These are phyloP conservation scores for Anarsia innoxiella DNA, from an alignment of 2,888 invertebrate genomes.

Conservation along the genomic window DNA sequence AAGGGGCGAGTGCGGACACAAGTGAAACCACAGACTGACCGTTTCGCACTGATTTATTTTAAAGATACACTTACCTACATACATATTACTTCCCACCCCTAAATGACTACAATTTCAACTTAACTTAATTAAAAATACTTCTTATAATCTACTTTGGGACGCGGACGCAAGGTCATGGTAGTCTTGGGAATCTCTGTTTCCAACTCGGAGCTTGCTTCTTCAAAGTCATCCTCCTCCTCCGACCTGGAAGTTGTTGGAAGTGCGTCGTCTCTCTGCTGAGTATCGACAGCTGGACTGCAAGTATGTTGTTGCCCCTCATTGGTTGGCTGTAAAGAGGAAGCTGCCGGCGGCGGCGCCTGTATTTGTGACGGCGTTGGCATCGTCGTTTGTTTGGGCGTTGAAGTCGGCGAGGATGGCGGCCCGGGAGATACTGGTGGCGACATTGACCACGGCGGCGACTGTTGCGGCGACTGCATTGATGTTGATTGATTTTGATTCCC, in stretches of 20 bases:
- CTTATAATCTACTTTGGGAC: not conserved
- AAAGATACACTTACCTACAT: not conserved
- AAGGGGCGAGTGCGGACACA: too few relatives aligned
- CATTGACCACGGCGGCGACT: not conserved
- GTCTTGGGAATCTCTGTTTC: not conserved
- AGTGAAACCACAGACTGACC: too few relatives aligned
- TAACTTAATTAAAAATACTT: not conserved
- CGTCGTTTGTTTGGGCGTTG: too few relatives aligned
- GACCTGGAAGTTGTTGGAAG: not conserved
- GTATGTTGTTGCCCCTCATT: not conserved
- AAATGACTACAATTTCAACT: not conserved
- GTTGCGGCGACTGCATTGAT: not conserved
- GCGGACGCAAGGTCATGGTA: not conserved
- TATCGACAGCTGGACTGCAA: not conserved
- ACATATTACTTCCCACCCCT: constrained; percentile 4
- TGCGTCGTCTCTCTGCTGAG: not conserved
- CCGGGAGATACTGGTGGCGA: not conserved
- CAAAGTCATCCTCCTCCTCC: not conserved
- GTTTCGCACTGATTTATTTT: not conserved
- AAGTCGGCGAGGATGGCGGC: too few relatives aligned
- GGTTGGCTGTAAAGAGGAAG: not conserved
- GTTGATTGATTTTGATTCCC: not conserved
- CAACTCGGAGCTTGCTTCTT: not conserved
- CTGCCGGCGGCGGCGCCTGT: not conserved
- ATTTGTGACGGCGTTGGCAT: too few relatives aligned